Evolutionary conservation across 2,797 vertebrate genomes (phyloP), one percentile per base, ranked within the genome.

Genomic region (Phoebastria nigripes): DNA sequence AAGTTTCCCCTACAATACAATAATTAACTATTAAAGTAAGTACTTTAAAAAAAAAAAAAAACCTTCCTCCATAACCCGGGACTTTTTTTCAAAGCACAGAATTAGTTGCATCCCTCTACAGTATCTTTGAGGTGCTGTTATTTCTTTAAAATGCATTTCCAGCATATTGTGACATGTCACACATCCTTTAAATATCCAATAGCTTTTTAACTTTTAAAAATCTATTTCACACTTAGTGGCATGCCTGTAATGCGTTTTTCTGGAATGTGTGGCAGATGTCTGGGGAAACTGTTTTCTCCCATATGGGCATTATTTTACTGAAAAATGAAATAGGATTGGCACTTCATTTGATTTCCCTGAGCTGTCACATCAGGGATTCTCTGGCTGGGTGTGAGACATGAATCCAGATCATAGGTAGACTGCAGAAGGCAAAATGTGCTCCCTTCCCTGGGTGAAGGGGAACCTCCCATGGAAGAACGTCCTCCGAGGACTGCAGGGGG

Each of bases 201-300:
- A 85, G 95, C 89, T 95, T 96, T 95, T 96, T 95, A 88, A 93
- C 82, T 94, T 95, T 72, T 42, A 78, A 91, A 95, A 94, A 86
- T 93, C 82, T 87, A 85, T 94, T 96, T 95, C 92, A 91, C 96
- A 95, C 90, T 97, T 96, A 93, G 89, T 91, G 82, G 84, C 89
- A 87, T 54, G 89, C 92, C 93, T 97, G 95, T 93, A 96, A 73
- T 87, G 67, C 52, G 13, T 92, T 95, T 95, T 96, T 97, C 90
- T 93, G 94, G 91, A 95, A 95, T 44, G 72, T 93, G 94, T 93
- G 91, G 83, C 97, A 97, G 96, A 93, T 97, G 97, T 80, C 93
- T 86, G 94, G 82, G 85, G 95, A 97, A 97, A 95, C 92, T 93
- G 63, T 97, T 95, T 97, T 97, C 82, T 95, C 85, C 97, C 97